phyloP scores from a whole-genome alignment of 2,888 invertebrate genomes.

The Amiota mariae region DNA sequence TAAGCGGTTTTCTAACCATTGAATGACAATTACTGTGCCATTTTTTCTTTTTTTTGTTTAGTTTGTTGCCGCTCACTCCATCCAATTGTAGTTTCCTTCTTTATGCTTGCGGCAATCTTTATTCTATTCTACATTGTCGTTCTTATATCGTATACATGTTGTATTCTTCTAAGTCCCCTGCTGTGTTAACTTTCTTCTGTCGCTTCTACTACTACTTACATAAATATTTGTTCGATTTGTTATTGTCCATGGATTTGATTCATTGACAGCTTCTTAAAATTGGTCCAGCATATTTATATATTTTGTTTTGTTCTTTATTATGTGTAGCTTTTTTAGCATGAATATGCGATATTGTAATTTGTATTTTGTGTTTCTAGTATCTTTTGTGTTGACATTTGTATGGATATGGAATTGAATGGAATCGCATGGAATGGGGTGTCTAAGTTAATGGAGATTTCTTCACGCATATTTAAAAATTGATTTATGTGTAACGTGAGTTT shows the following conservation, averaged over 20 bases:
- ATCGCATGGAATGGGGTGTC: not conserved
- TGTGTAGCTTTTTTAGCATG: constrained; percentile 50
- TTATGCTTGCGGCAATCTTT: constrained; percentile 45
- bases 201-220: constrained; percentile 40
- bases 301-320: constrained; percentile 36
- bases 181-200: constrained; percentile 59
- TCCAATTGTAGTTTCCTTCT: constrained; percentile 6
- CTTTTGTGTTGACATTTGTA: constrained; percentile 19
- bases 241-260: constrained; percentile 17
- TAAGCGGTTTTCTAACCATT: constrained; percentile 58
- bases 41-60: constrained; percentile 42
- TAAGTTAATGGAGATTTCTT: constrained; percentile 45
- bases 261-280: constrained; percentile 61
- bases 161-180: constrained; percentile 31
- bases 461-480: constrained; percentile 40
- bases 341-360: constrained; percentile 50
- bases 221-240: constrained; percentile 34
- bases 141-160: constrained; percentile 30
- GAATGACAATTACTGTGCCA: constrained; percentile 67
- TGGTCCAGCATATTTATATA: constrained; percentile 57
- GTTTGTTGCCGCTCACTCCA: constrained; percentile 8
- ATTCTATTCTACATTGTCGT: constrained; percentile 39
- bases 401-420: not conserved
- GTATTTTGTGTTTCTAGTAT: constrained; percentile 50
- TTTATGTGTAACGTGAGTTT: constrained; percentile 36